Evolutionary conservation across 2,113 vertebrate species (phyloP).

Genomic region (Dasypus novemcinctus): DNA sequence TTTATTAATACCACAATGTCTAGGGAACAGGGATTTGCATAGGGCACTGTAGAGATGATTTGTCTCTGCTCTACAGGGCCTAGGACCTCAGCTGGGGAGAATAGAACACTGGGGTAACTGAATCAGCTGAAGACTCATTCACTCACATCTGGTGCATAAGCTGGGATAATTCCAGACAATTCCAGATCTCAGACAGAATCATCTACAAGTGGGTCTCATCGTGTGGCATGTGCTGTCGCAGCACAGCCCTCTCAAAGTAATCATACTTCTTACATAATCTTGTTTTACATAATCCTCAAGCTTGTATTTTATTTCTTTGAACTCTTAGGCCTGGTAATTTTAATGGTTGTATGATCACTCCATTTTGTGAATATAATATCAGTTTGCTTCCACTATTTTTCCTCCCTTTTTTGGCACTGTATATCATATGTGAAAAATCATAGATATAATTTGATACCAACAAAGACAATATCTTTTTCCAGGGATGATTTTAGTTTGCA

Average conservation of each 20-base stretch:
- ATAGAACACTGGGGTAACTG: too few relatives aligned
- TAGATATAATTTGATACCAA: not conserved
- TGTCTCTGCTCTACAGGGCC: not conserved
- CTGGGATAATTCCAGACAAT: too few relatives aligned
- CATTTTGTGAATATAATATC: not conserved
- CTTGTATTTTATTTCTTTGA: not conserved
- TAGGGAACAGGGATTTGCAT: not conserved
- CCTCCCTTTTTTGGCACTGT: not conserved
- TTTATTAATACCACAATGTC: not conserved
- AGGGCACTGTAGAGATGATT: not conserved
- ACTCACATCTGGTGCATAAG: accelerated
- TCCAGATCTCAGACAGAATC: not conserved
- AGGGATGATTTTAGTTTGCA: not conserved
- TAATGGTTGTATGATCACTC: not conserved
- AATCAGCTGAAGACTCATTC: not conserved
- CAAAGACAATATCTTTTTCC: not conserved
- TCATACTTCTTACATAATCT: not conserved
- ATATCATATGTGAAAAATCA: not conserved
- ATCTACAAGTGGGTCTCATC: too few relatives aligned
- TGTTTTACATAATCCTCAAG: not conserved
- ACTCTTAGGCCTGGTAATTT: not conserved
- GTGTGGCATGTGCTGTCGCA: accelerated
- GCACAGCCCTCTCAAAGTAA: not conserved
- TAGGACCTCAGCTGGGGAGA: not conserved
- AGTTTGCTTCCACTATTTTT: not conserved